phyloP scores from a whole-genome alignment of 2,888 invertebrate genomes.

The Malthinus flaveolus region DNA sequence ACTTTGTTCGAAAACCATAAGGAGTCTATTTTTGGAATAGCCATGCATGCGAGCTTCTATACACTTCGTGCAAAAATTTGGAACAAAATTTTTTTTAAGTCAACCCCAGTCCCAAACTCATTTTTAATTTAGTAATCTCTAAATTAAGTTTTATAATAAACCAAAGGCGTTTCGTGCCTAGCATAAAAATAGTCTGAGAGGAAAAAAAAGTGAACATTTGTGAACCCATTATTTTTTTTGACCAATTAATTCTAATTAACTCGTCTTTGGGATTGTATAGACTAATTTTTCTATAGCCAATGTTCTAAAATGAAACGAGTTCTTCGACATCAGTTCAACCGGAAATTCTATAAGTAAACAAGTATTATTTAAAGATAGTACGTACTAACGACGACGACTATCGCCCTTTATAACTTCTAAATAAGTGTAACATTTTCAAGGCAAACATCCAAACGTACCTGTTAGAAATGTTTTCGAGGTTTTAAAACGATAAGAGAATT shows the following conservation, averaged over 20 bases:
- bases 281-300: conserved; percentile 13
- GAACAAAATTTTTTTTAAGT: too few relatives aligned
- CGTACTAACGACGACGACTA: conserved; percentile 3
- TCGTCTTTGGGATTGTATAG: background rate
- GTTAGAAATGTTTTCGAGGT: background rate
- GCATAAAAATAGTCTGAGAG: too few relatives aligned
- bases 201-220: too few relatives aligned
- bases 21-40: too few relatives aligned
- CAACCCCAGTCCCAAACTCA: too few relatives aligned
- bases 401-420: conserved; percentile 14
- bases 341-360: conserved; percentile 20
- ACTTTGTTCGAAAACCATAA: too few relatives aligned
- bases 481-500: background rate
- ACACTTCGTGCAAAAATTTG: too few relatives aligned
- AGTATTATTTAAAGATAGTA: conserved; percentile 18
- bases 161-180: too few relatives aligned
- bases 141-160: too few relatives aligned
- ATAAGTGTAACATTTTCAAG: conserved; percentile 7
- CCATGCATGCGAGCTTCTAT: too few relatives aligned
- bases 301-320: conserved; percentile 4
- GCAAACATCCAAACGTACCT: conserved; percentile 1
- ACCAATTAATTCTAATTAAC: background rate
- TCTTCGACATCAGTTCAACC: conserved; percentile 10
- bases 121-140: too few relatives aligned
- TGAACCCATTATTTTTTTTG: too few relatives aligned